Evolutionary conservation across 2,888 invertebrate genomes (phyloP).

Genomic region (Cenopis cana): DNA sequence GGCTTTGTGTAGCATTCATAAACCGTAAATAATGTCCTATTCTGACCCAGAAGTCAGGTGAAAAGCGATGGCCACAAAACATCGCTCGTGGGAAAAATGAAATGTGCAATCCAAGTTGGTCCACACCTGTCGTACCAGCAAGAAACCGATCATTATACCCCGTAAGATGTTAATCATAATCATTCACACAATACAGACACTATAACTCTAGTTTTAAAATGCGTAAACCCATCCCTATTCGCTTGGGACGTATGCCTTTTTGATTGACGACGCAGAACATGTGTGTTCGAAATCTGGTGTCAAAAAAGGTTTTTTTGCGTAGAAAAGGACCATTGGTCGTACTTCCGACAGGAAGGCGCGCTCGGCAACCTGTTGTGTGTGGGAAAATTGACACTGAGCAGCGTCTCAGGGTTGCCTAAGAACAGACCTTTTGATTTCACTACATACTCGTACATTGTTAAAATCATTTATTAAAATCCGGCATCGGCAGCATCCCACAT

Average conservation of each 20-base stretch:
- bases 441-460: too few species aligned
- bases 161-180: slow-evolving; percentile 73
- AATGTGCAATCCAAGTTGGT: slow-evolving; percentile 65
- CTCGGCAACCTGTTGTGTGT: slow-evolving; percentile 80
- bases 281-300: slow-evolving; percentile 70
- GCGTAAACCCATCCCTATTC: background rate
- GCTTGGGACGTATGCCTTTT: slow-evolving; percentile 17
- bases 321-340: slow-evolving; percentile 74
- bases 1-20: slow-evolving; percentile 11
- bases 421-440: slow-evolving; percentile 22
- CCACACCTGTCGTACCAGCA: slow-evolving; percentile 65
- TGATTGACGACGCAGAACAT: slow-evolving; percentile 53
- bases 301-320: slow-evolving; percentile 58
- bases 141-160: slow-evolving; percentile 64
- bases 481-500: background rate
- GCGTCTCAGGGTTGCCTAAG: slow-evolving; percentile 61
- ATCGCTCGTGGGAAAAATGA: slow-evolving; percentile 69
- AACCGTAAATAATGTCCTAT: slow-evolving; percentile 24
- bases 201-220: background rate
- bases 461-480: background rate
- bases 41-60: slow-evolving; percentile 55
- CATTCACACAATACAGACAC: slow-evolving; percentile 54
- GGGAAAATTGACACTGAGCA: slow-evolving; percentile 76
- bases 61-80: slow-evolving; percentile 55
- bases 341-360: slow-evolving; percentile 82